Evolutionary conservation across 2,888 invertebrate genomes (phyloP).

Genomic region (Phymatocera aterrima): DNA sequence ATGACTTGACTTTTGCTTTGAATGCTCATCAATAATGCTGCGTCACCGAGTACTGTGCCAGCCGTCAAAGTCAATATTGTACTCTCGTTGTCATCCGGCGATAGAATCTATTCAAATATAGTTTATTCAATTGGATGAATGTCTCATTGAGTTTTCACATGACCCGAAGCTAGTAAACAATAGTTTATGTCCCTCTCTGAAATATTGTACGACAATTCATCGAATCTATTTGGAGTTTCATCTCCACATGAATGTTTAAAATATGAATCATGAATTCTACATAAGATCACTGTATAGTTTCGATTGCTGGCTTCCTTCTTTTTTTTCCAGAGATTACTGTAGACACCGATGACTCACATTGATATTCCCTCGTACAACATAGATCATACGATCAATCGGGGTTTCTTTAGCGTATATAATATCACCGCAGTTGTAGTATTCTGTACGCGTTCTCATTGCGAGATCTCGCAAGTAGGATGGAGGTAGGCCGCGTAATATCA

Average conservation of each 20-base stretch:
- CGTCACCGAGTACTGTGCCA: slow-evolving; percentile 36
- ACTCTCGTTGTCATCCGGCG: slow-evolving; percentile 40
- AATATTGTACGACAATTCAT: background rate
- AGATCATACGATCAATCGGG: slow-evolving; percentile 54
- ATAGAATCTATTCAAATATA: slow-evolving; percentile 28
- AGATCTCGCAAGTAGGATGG: slow-evolving; percentile 55
- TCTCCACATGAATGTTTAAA: background rate
- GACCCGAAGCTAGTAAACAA: slow-evolving; percentile 1
- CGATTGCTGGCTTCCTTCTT: background rate
- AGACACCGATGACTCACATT: slow-evolving; percentile 35
- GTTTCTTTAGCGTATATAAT: slow-evolving; percentile 53
- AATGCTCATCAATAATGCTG: slow-evolving; percentile 26
- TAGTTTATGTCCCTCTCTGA: background rate
- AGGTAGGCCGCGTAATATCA: slow-evolving; percentile 51
- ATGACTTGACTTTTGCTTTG: slow-evolving; percentile 37
- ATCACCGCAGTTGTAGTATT: slow-evolving; percentile 57
- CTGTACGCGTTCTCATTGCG: slow-evolving; percentile 53
- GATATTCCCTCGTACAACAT: slow-evolving; percentile 54
- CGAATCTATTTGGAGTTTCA: background rate
- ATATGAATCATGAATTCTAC: background rate
- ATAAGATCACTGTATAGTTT: background rate
- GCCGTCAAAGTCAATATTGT: slow-evolving; percentile 33
- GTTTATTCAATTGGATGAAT: background rate
- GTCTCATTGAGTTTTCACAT: slow-evolving; percentile 14
- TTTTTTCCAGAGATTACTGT: background rate